A percentile compares a stretch with the other conserved stretches of the same genome.
phyloP scores from a whole-genome alignment of 2,113 vertebrate species.

The Chlamydotis undulata region DNA sequence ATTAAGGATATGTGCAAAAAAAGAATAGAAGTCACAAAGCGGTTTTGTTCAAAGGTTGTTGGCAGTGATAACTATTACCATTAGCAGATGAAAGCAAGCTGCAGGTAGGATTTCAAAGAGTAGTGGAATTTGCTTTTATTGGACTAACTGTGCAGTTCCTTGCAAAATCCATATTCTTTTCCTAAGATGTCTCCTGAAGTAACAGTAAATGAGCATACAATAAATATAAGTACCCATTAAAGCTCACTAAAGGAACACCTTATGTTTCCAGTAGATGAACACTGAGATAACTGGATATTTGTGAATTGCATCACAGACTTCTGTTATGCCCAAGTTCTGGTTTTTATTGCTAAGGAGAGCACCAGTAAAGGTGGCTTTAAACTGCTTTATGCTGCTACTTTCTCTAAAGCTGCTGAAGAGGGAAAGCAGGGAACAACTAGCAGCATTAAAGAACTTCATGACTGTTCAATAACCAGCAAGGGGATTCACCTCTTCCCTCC shows the following conservation, averaged over 20 bases:
- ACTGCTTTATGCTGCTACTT: neutral
- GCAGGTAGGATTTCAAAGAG: constrained; percentile 61
- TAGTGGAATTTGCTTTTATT: constrained; percentile 48
- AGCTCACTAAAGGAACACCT: neutral
- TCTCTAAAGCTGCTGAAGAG: neutral
- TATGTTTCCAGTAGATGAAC: constrained; percentile 9
- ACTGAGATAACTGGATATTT: constrained; percentile 4
- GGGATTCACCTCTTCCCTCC: neutral
- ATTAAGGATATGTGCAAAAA: neutral
- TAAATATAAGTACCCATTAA: constrained; percentile 25
- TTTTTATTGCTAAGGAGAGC: neutral
- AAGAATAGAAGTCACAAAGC: neutral
- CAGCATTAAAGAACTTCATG: neutral
- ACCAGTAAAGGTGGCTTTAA: neutral
- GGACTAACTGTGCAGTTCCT: constrained; percentile 20
- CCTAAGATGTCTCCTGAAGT: constrained; percentile 25
- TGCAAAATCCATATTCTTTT: constrained; percentile 21
- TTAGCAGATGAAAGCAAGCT: constrained; percentile 51
- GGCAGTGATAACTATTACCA: neutral
- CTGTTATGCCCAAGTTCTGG: neutral
- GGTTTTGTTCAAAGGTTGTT: constrained; percentile 11
- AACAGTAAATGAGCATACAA: constrained; percentile 10
- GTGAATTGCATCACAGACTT: neutral
- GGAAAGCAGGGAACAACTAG: neutral
- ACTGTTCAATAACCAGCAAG: neutral